Base-by-base conservation (phyloP, 2,888 invertebrate genomes). In the Scrobipalpa costella region DNA sequence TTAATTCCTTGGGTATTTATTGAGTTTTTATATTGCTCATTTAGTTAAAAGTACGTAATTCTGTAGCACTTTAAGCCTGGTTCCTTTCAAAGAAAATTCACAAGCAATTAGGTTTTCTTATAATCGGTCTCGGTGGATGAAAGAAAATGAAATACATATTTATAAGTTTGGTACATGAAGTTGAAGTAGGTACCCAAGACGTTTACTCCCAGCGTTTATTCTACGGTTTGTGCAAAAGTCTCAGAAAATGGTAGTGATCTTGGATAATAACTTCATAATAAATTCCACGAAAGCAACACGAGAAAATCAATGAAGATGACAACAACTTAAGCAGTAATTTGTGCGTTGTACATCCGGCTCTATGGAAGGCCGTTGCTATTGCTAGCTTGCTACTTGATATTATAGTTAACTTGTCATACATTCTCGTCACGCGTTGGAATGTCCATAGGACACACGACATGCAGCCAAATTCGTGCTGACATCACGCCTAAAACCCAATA, bases 381-480 rank as follows among this genome's bases (percentile, higher is more conserved):
- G 7, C n/a, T 15, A 5, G 1, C n/a, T 47, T 3, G 57, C 67
- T 72, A 3, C 13, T 13, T 13, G 13, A 40, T 40, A 13, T 13
- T 40, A 40, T 13, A 13, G 74, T 33, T 9, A 27, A 11, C 61
- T 50, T 7, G 60, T 8, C 61, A 40, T 40, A 69, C 63, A 87
- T 83, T 78, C 87, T 61, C 61, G 72, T 79, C 89, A 86, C 87
- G 89, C 78, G 71, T 76, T 63, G 61, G 61, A 76, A 84, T 81
- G 83, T 86, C 83, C 71, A 69, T 70, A 74, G 76, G 73, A 78
- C 74, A 78, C 78, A 76, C 74, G 67, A 64, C 57, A 70, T 71
- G 79, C 82, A 82, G 80, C 77, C 77, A 81, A 83, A 87, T 50
- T 19, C 84, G 78, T 74, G 74, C 76, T 85, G 82, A 86, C 85